Evolutionary conservation across 2,888 invertebrate genomes (phyloP).

Genomic region (Crepidodera aurea): DNA sequence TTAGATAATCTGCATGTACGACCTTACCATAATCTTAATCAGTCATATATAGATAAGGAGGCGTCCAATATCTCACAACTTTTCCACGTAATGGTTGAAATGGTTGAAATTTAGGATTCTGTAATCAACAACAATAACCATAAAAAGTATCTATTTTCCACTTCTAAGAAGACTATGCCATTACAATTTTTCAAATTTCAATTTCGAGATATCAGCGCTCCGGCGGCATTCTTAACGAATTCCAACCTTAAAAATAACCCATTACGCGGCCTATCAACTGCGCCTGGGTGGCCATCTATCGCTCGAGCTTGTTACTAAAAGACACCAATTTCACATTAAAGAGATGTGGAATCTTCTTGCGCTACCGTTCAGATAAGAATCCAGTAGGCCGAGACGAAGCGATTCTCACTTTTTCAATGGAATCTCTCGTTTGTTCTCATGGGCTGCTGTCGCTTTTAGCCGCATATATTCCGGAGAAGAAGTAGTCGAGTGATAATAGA

Average conservation of each 20-base stretch:
- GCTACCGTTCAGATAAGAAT: conserved; percentile 61
- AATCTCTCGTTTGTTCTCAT: conserved; percentile 36
- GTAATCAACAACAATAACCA: too few species aligned
- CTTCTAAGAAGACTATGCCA: conserved; percentile 3
- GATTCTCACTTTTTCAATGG: conserved; percentile 20
- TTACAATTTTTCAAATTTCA: conserved; percentile 28
- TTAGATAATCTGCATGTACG: too few species aligned
- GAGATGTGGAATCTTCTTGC: conserved; percentile 54
- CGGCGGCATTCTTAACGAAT: conserved; percentile 20
- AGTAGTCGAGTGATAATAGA: conserved; percentile 55
- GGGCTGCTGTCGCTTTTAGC: conserved; percentile 56
- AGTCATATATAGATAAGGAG: too few species aligned
- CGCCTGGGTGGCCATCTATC: conserved; percentile 59
- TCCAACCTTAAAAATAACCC: conserved; percentile 17
- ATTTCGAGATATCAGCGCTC: conserved; percentile 20
- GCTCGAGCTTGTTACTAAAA: conserved; percentile 54
- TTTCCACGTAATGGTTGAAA: too few species aligned
- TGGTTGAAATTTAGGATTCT: too few species aligned
- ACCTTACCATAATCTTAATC: too few species aligned
- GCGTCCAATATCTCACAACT: too few species aligned
- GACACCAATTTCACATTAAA: conserved; percentile 60
- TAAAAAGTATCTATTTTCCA: too few species aligned
- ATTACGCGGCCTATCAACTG: conserved; percentile 22
- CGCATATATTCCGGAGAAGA: conserved; percentile 37
- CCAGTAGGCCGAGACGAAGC: conserved; percentile 47